Percentiles rank a stretch among this genome's conserved stretches.
Conservation (phyloP, 2,888 invertebrate species). For the Liposcelis brunnea region DNA sequence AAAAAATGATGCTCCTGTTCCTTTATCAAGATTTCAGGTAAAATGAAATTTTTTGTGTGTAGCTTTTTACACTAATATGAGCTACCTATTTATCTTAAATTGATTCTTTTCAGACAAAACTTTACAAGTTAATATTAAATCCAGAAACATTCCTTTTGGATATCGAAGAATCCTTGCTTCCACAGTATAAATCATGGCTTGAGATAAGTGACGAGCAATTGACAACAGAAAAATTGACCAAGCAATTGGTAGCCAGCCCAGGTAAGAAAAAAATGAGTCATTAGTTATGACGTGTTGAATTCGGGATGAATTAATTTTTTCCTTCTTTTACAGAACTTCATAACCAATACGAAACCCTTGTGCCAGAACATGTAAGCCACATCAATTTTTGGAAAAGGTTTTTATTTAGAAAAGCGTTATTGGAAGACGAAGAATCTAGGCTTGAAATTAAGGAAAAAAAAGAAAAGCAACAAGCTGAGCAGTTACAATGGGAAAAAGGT, state of each 20-base stretch:
- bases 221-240: constrained; percentile 38
- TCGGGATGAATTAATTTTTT: no score
- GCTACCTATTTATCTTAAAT: neutral
- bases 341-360: constrained; percentile 45
- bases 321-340: constrained; percentile 38
- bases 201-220: constrained; percentile 35
- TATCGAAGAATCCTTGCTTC: constrained; percentile 35
- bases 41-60: constrained; percentile 10
- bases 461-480: constrained; percentile 28
- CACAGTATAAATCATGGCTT: constrained; percentile 41
- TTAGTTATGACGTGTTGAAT: no score
- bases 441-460: constrained; percentile 38
- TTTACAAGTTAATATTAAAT: constrained; percentile 52
- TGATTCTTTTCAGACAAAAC: constrained; percentile 36
- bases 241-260: constrained; percentile 37
- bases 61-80: constrained; percentile 8
- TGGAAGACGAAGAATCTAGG: constrained; percentile 55
- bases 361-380: constrained; percentile 42
- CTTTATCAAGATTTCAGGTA: constrained; percentile 40
- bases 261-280: neutral
- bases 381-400: constrained; percentile 70
- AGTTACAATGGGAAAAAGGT: constrained; percentile 32
- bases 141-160: constrained; percentile 56
- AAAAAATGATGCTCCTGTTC: constrained; percentile 47
- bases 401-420: constrained; percentile 60